Percentiles rank a stretch among this genome's conserved stretches.
phyloP scores from a whole-genome alignment of 53 echinoderm and acorn worm genomes.

The Pentamera pediparva region DNA sequence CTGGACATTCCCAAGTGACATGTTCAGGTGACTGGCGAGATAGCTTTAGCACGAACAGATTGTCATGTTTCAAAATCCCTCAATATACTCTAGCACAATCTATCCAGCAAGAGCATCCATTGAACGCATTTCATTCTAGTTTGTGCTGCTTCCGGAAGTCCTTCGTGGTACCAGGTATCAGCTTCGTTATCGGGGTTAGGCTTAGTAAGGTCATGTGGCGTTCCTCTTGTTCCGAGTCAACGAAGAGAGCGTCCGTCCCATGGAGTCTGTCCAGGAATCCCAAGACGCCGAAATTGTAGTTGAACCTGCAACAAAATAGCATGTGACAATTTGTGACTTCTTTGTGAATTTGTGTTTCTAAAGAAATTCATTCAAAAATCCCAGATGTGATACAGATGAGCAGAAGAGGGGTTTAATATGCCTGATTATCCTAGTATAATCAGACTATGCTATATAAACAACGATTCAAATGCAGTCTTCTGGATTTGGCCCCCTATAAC shows the following conservation, averaged over 20 bases:
- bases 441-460: too few relatives aligned
- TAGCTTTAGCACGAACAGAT: too few relatives aligned
- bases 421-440: not conserved
- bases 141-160: not conserved
- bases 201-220: conserved; percentile 58
- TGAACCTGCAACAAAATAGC: conserved; percentile 38
- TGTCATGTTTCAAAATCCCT: too few relatives aligned
- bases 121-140: not conserved
- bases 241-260: conserved; percentile 64
- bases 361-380: not conserved
- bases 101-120: not conserved
- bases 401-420: not conserved
- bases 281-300: conserved; percentile 61
- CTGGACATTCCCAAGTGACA: too few relatives aligned
- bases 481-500: too few relatives aligned
- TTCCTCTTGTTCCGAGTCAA: conserved; percentile 55
- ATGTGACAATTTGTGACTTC: not conserved
- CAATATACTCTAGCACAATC: too few relatives aligned
- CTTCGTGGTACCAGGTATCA: conserved; percentile 52
- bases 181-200: conserved; percentile 42
- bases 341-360: not conserved
- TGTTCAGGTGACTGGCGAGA: too few relatives aligned
- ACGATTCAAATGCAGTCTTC: too few relatives aligned
- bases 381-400: not conserved
- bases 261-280: conserved; percentile 74